phyloP scores from a whole-genome alignment of 2,797 vertebrate species.

The Euphonia xanthogaster region DNA sequence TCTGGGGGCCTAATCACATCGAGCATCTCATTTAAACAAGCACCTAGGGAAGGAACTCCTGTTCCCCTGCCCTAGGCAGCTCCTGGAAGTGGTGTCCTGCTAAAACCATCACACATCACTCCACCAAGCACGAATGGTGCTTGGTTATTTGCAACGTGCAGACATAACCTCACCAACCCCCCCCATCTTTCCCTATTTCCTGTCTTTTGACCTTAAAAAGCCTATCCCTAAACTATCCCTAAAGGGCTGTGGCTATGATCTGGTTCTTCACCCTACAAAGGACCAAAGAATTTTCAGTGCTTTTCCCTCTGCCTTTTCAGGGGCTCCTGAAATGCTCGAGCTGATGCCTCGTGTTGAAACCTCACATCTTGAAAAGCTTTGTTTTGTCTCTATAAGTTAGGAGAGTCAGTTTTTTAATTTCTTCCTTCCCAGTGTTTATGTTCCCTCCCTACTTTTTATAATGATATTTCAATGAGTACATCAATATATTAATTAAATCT shows the following conservation, averaged over 20 bases:
- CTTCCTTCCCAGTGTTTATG: not conserved
- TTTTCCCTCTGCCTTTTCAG: not conserved
- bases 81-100: not conserved
- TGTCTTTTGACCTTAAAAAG: not conserved
- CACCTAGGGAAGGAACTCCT: not conserved
- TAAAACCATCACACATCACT: not conserved
- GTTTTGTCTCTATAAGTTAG: not conserved
- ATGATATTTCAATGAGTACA: not conserved
- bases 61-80: not conserved
- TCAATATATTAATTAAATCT: not conserved
- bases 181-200: not conserved
- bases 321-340: not conserved
- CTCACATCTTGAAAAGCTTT: not conserved
- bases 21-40: not conserved
- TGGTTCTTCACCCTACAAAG: not conserved
- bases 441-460: not conserved
- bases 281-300: not conserved
- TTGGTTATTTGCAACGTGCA: not conserved
- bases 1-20: not conserved
- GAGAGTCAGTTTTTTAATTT: not conserved
- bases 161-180: not conserved
- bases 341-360: fast-evolving
- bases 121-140: fast-evolving
- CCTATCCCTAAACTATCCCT: not conserved
- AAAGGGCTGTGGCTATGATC: not conserved